Evolutionary conservation across 2,113 vertebrate species (phyloP), one percentile per base, ranked within the genome.

Genomic region (Tupaia tana): DNA sequence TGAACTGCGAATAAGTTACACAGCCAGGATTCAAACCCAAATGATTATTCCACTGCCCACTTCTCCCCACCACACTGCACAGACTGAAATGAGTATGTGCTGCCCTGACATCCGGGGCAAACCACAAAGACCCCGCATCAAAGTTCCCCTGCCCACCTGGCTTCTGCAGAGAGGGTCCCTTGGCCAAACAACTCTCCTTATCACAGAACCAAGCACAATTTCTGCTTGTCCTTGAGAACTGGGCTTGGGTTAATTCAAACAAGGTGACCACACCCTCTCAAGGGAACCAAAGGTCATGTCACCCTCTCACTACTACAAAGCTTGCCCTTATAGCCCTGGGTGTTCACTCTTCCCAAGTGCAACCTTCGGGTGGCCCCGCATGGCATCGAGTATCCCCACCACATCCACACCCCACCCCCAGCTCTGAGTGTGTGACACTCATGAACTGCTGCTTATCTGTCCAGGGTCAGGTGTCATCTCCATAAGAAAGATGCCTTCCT

Each of bases 371-470:
- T 10, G 81, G 64, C 27, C 64, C 74, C 29, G 13, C 9, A 0
- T 2, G 24, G 61, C 2, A 0, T 0, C 18, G 0, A 3, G 20
- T 43, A 24, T 19, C 10, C 1, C 1, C 14, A 29, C 43, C 22
- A 43, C 43, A 43, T 43, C 43, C 43, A 43, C 43, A 43, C 43
- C 43, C 43, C 43, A 4, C 27, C 29, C 3, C 5, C 31, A 25
- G 73, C 66, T 20, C n/a, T 3, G 7, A 56, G 61, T 2, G 6
- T 0, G 1, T 1, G 2, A 12, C 25, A 79, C 66, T 22, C 4
- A 9, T 7, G 16, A 3, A 5, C 15, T 15, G 18, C 43, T 34
- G n/a, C 77, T 56, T n/a, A 31, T 29, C 27, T 13, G 67, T 1
- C 43, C 2, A 0, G 1, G 2, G 3, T 0, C 11, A 19, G 66